Evolutionary conservation across 1,140 invertebrate genomes (phyloP).

Genomic region (Nymphalis io): DNA sequence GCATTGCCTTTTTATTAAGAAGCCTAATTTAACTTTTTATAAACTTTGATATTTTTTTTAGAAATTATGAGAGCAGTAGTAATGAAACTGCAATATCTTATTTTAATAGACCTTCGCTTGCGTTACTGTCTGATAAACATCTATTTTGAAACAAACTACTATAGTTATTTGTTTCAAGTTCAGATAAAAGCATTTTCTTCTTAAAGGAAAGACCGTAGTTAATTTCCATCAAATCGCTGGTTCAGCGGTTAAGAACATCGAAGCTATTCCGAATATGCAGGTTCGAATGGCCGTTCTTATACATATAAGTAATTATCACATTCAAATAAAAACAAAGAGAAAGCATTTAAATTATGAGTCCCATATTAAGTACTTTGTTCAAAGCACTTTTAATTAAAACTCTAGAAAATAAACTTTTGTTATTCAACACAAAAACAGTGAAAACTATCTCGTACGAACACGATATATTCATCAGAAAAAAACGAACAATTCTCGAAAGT

Average conservation of each 20-base stretch:
- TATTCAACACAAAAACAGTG: conserved; percentile 4
- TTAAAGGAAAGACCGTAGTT: not conserved
- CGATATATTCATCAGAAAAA: conserved; percentile 19
- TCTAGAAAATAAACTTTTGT: conserved; percentile 1
- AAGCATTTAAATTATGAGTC: not conserved
- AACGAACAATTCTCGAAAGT: conserved; percentile 25
- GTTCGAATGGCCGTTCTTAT: not conserved
- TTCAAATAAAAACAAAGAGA: not conserved
- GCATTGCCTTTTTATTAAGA: not conserved
- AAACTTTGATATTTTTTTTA: not conserved
- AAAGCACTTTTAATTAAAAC: not conserved
- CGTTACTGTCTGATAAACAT: too few species aligned
- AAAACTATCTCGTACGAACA: not conserved
- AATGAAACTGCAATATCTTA: too few species aligned
- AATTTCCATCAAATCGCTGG: not conserved
- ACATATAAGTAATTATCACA: too few species aligned
- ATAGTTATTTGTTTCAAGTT: not conserved
- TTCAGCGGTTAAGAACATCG: not conserved
- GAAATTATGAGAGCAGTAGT: not conserved
- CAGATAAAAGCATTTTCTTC: not conserved
- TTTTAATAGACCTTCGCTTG: too few species aligned
- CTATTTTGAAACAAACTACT: too few species aligned
- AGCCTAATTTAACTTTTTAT: not conserved
- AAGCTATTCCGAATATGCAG: not conserved
- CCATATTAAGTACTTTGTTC: not conserved